Evolutionary conservation across 35 echinoderm and acorn worm genomes (phyloP), one percentile per base, ranked within the genome.

Genomic region (Holothuria glaberrima): DNA sequence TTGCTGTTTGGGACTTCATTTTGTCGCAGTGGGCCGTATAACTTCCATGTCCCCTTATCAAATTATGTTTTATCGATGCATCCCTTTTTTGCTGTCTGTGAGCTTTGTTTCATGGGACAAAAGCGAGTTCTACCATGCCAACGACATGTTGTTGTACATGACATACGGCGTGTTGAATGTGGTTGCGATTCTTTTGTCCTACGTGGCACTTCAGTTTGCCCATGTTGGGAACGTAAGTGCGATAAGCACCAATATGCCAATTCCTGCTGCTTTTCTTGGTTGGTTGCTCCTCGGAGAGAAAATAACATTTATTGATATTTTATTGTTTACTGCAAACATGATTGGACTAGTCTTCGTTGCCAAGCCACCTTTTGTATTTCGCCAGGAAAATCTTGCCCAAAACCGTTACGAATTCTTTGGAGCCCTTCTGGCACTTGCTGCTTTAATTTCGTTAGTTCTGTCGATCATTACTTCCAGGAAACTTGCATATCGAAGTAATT

Each of bases 381-480:
- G 0, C 5, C 50, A 54, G 9, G 50, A 54, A 14, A 54, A 54
- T 54, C 1, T 14, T 54, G 50, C 13, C 1, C 10, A 22, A 52
- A 28, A 22, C 38, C 25, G 31, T 30, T 19, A 69, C 21, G 80
- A 84, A 38, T 84, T 61, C 20, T 0, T 62, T 3, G 80, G 80
- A 61, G 59, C 54, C 21, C 7, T 84, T 26, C 29, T 84, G 3
- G 80, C 80, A 16, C 22, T 84, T 9, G 57, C 13, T 2, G 24
- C 25, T 25, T 29, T 84, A 46, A 30, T 30, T 31, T 14, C 24
- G 6, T 29, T 84, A 18, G 21, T 56, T 14, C 17, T n/a, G 27
- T 84, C 80, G 10, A 33, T 54, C 14, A 84, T 84, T 32, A 24
- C 56, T 29, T 61, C 80, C 6, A 84, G 80, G n/a, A 84, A 84